Base-by-base conservation (phyloP, 2,888 invertebrate species). In the Nemotelus pantherinus region DNA sequence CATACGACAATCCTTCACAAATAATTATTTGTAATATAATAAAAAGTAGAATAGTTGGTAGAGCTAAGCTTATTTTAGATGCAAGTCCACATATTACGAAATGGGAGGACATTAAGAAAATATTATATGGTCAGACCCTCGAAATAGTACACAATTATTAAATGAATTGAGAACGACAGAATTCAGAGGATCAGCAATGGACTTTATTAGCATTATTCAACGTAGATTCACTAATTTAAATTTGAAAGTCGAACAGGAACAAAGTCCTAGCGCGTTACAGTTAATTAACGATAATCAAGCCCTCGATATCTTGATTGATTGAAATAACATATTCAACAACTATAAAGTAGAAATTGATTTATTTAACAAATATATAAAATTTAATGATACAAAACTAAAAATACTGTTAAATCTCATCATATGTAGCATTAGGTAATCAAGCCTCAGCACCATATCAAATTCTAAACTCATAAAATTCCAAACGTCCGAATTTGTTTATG, bases 41-140 rank as follows among this genome's bases (percentile, higher is more conserved):
- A 10, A 64, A 64, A 64, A 43, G 64, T 64, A 64, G 64, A 64
- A 64, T 64, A 43, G 43, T 64, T 64, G 64, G 64, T 64, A 64
- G 64, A 64, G 44, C 44, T 43, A 64, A 64, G 64, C 43, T 64
- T 10, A 58, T 58, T n/a, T 58, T 58, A 58, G 58, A 58, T 25
- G 9, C 58, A 58, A 58, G 58, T 25, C 1, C 58, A 5, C 58
- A 58, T 58, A 58, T 58, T 10, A 58, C 2, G n/a, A 58, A 58
- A 58, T 25, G 44, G 64, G 44, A 64, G 7, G 64, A 64, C n/a
- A 64, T 64, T 5, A 2, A 64, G n/a, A 39, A 64, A 43, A 64
- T 64, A 43, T 43, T 39, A 2, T 64, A 64, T 43, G 64, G 1
- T 39, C 64, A 43, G 43, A 64, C 64, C 41, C 5, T 9, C 6